Evolutionary conservation across 2,797 vertebrate genomes (phyloP).

Genomic region (Phylloscopus collybita): DNA sequence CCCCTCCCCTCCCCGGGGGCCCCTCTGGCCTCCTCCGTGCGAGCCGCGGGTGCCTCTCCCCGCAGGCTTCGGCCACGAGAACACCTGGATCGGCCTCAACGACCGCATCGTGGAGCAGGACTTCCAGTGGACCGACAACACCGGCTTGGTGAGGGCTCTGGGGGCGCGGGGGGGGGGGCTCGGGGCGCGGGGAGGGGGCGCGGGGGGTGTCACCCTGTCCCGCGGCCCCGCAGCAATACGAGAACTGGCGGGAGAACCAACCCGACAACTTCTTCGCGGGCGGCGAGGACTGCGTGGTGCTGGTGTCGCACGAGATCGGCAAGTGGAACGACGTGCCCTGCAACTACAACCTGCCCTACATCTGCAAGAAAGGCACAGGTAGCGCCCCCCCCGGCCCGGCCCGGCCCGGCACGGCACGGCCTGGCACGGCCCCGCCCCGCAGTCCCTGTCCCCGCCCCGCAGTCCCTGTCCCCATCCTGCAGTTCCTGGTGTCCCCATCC

Average conservation of each 20-base stretch:
- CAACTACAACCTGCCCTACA: conserved; percentile 98
- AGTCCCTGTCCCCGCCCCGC: too few relatives aligned
- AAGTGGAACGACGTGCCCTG: conserved; percentile 98
- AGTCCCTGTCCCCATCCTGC: too few relatives aligned
- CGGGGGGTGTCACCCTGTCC: neutral
- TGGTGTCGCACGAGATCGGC: conserved; percentile 93
- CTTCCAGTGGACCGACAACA: conserved; percentile 97
- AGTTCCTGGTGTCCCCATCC: too few relatives aligned
- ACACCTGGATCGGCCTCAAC: conserved; percentile 96
- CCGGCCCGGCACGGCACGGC: neutral
- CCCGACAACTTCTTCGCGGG: conserved; percentile 98
- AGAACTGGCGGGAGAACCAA: conserved; percentile 96
- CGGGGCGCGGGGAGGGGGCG: neutral
- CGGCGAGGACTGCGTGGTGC: conserved; percentile 96
- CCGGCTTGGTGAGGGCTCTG: conserved; percentile 84
- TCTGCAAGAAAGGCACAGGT: conserved; percentile 99
- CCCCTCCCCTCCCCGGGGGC: neutral
- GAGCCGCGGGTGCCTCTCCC: neutral
- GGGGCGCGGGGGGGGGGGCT: too few relatives aligned
- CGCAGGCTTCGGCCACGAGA: conserved; percentile 91
- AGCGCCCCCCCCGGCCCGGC: neutral
- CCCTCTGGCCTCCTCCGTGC: too few relatives aligned
- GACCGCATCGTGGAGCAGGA: conserved; percentile 96
- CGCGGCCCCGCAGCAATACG: conserved; percentile 85
- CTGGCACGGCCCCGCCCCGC: too few relatives aligned